Evolutionary conservation across 1,140 invertebrate species (phyloP), one percentile per base, ranked within the genome.

Genomic region (Coelopa frigida): DNA sequence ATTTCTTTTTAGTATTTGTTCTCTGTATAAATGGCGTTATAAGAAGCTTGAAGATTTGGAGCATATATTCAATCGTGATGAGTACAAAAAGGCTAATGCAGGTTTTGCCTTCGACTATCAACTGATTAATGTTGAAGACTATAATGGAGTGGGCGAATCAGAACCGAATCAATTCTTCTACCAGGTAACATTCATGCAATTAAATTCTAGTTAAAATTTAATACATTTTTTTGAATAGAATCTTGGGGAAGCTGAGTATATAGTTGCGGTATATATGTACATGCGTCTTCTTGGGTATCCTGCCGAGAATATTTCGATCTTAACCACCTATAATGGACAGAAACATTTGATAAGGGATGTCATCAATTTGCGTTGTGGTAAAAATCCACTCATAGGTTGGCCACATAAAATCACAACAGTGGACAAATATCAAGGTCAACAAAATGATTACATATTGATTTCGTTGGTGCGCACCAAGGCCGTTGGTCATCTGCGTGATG

Each of bases 271-370:
- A 1, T 99, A 93, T 65, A 99, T 97, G 92, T 99, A 94, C 63
- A 99, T 99, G 96, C 73, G 97, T 44, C 73, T 99, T 4, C 71
- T 98, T 21, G 96, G 96, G 0, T 99, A 98, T 78, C 94, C 96
- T 1, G 91, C 94, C 0, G 85, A 94, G 43, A 94, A 94, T 71
- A 98, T 99, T 48, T 96, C 95, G 12, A 98, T 99, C 56, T 70
- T 99, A n/a, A 98, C 96, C 0, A 99, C 97, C 0, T 99, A 99
- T 70, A 99, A 99, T 73, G 97, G 97, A 7, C 97, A 99, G 72
- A 98, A 98, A 68, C 92, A 97, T 73, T 76, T 99, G 15, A 90
- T 99, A 23, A 72, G 92, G 21, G 97, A 99, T 73, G 93, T 99
- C 7, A 87, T 99, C 37, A 85, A 93, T 54, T 87, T 89, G 37